Conservation (phyloP, 2,888 invertebrate species). For the Polyommatus icarus region DNA sequence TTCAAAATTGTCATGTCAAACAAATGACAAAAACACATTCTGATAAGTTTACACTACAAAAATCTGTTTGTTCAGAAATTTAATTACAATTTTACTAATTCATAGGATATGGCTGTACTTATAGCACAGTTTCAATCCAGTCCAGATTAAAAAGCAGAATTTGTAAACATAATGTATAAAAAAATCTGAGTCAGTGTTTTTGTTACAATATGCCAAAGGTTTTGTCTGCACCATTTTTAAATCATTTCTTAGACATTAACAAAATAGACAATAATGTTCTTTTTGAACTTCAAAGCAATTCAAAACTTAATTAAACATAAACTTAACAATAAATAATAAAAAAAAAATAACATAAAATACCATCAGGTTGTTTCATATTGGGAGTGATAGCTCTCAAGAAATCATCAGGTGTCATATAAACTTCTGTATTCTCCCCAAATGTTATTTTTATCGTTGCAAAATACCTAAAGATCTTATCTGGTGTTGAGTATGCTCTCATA, state of each 20-base stretch:
- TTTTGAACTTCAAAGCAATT: background rate
- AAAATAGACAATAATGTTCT: too few relatives aligned
- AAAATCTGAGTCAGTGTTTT: too few relatives aligned
- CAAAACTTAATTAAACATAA: background rate
- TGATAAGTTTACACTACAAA: too few relatives aligned
- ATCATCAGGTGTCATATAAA: conserved; percentile 99
- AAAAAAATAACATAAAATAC: conserved; percentile 74
- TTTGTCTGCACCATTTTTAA: too few relatives aligned
- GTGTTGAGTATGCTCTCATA: conserved; percentile 96
- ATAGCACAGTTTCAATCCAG: too few relatives aligned
- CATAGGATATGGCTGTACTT: background rate
- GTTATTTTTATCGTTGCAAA: conserved; percentile 96
- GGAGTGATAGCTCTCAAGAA: conserved; percentile 98
- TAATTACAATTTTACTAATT: background rate
- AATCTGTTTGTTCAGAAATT: background rate
- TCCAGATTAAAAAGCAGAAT: too few relatives aligned
- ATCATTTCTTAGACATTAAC: too few relatives aligned
- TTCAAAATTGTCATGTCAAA: background rate
- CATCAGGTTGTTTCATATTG: conserved; percentile 97
- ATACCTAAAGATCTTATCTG: conserved; percentile 99
- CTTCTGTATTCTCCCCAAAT: conserved; percentile 83
- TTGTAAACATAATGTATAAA: too few relatives aligned
- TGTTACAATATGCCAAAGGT: too few relatives aligned
- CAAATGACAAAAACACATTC: background rate
- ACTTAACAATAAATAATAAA: background rate